phyloP scores from a whole-genome alignment of 2,113 vertebrate species.

The Heptranchias perlo region DNA sequence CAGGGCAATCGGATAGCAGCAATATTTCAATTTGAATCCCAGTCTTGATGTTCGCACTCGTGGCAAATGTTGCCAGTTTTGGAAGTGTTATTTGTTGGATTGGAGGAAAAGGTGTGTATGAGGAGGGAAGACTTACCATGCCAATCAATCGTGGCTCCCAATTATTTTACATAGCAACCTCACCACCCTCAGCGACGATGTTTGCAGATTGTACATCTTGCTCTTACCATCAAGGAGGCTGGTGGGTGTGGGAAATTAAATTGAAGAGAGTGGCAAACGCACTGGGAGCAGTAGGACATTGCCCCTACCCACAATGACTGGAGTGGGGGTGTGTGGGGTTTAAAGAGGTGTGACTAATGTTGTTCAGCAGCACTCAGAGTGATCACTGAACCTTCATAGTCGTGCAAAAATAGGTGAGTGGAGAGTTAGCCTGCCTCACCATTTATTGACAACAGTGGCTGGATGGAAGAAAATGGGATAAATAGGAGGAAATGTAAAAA shows the following conservation, averaged over 20 bases:
- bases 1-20: not conserved
- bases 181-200: not conserved
- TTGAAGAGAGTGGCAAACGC: not conserved
- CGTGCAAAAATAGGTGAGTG: not conserved
- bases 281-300: not conserved
- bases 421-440: not conserved
- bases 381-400: not conserved
- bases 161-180: not conserved
- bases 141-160: not conserved
- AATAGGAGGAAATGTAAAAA: not conserved
- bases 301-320: not conserved
- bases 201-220: not conserved
- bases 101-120: not conserved
- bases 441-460: not conserved
- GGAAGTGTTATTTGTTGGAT: not conserved
- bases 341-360: no score
- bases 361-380: not conserved
- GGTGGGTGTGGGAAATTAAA: not conserved
- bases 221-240: not conserved
- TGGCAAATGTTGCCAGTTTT: no score
- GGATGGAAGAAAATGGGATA: not conserved
- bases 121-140: not conserved
- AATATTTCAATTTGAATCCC: not conserved
- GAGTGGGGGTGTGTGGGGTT: not conserved
- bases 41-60: not conserved